Evolutionary conservation across 2,797 vertebrate genomes (phyloP).

Genomic region (Caiman crocodilus): DNA sequence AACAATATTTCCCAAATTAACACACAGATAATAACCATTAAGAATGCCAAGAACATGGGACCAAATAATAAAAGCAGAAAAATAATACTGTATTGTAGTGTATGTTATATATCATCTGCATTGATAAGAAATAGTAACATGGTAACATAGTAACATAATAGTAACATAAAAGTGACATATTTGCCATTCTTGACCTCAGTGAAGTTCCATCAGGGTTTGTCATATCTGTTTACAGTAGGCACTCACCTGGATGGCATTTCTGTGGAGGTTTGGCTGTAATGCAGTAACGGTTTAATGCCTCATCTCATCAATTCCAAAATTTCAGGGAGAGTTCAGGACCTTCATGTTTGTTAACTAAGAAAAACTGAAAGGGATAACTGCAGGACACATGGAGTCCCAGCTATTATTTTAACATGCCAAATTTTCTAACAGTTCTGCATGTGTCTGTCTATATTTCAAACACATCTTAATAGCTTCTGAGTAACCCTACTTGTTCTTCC

Average conservation of each 20-base stretch:
- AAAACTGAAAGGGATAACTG: not conserved
- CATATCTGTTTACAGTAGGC: not conserved
- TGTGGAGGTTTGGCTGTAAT: not conserved
- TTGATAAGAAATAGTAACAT: no score
- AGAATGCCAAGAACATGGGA: not conserved
- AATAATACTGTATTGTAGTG: no score
- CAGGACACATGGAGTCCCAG: not conserved
- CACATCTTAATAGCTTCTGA: no score
- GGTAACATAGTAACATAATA: no score
- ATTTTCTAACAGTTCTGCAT: no score
- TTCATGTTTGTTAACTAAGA: not conserved
- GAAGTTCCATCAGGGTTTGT: not conserved
- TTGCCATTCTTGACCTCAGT: not conserved
- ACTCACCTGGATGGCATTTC: not conserved
- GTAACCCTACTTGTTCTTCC: no score
- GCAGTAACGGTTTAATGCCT: not conserved
- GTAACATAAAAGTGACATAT: not conserved
- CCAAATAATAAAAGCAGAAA: not conserved
- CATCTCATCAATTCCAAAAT: not conserved
- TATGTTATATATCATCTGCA: no score
- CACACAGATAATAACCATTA: accelerated
- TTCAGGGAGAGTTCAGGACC: not conserved
- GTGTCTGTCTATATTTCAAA: no score
- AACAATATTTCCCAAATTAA: not conserved
- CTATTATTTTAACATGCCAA: no score